A percentile compares a stretch with the other conserved stretches of the same genome.
Evolutionary conservation across 2,797 vertebrate species (phyloP).

Genomic region (Sphenodon punctatus): DNA sequence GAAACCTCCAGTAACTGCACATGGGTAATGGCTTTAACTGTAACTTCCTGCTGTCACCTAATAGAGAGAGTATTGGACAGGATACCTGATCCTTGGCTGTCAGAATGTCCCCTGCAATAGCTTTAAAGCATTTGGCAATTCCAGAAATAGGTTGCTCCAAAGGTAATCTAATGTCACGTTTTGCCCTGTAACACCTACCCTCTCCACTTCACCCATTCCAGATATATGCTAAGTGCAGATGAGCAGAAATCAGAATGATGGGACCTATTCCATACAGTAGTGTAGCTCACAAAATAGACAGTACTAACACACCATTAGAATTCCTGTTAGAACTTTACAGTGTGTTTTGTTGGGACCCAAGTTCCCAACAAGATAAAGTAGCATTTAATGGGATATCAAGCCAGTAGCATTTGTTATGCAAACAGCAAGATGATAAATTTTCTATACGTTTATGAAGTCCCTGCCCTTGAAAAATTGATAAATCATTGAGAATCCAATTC

Average conservation of each 20-base stretch:
- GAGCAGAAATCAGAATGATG: neutral
- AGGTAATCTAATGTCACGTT: neutral
- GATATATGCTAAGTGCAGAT: neutral
- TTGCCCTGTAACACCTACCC: neutral
- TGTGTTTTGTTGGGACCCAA: neutral
- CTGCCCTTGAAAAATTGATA: too few relatives aligned
- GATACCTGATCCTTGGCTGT: too few relatives aligned
- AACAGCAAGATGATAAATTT: too few relatives aligned
- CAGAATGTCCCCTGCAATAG: too few relatives aligned
- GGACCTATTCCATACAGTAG: neutral
- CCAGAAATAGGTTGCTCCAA: neutral
- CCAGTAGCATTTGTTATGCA: too few relatives aligned
- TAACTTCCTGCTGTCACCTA: too few relatives aligned
- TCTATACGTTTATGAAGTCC: too few relatives aligned
- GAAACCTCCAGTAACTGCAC: too few relatives aligned
- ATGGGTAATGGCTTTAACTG: too few relatives aligned
- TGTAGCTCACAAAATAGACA: neutral
- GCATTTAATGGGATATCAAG: too few relatives aligned
- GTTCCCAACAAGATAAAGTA: neutral
- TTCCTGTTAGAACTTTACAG: accelerated
- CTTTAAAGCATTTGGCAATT: neutral
- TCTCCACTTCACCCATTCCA: neutral
- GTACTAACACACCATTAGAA: neutral
- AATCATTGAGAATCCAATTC: too few relatives aligned
- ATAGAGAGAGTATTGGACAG: too few relatives aligned